phyloP scores from a whole-genome alignment of 2,113 vertebrate genomes.

The mouse (Mus musculus) region DNA sequence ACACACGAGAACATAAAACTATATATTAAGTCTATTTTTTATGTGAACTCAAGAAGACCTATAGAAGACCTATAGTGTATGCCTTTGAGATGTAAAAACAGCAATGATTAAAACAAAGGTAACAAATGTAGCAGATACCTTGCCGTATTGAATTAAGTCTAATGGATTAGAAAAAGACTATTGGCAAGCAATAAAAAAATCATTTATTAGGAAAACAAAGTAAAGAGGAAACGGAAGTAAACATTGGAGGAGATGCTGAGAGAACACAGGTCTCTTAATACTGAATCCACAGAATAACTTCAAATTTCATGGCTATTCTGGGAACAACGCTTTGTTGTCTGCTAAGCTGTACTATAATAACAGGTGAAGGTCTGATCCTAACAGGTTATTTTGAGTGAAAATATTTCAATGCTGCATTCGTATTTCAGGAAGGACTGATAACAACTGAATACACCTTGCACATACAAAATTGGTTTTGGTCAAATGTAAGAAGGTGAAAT shows the following conservation, averaged over 20 bases:
- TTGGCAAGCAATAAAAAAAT: background rate
- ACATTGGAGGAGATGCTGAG: background rate
- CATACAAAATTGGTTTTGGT: background rate
- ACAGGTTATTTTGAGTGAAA: background rate
- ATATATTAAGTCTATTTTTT: conserved; percentile 22
- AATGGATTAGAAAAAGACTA: background rate
- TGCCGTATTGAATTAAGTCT: conserved; percentile 2
- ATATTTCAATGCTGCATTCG: background rate
- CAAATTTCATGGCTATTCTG: background rate
- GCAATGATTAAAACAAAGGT: conserved; percentile 22
- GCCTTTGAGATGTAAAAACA: background rate
- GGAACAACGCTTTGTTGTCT: background rate
- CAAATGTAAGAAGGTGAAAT: conserved; percentile 43
- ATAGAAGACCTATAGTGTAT: background rate
- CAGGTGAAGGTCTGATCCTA: background rate
- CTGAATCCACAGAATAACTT: background rate
- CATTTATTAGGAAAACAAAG: conserved; percentile 11
- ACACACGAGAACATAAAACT: conserved; percentile 7
- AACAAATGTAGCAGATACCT: conserved; percentile 34
- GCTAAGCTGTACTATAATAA: background rate
- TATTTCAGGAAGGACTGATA: background rate
- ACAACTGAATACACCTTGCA: conserved; percentile 32
- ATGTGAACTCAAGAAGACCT: background rate
- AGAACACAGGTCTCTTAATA: background rate
- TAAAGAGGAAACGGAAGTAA: conserved; percentile 28